Conservation (phyloP, 2,797 vertebrate genomes). For the Hoplostethus mediterraneus region DNA sequence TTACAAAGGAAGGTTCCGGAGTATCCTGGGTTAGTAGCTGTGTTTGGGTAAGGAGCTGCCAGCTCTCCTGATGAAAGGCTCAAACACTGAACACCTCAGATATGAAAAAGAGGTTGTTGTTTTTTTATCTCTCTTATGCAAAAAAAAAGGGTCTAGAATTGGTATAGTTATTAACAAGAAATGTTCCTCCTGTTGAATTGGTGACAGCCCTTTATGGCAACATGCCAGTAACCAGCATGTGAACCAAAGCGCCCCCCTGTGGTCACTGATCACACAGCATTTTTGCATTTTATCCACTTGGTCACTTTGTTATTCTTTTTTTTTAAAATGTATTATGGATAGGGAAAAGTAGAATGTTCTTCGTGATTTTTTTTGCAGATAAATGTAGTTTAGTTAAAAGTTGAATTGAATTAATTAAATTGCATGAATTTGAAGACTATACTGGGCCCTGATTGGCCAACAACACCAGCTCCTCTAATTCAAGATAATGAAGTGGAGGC, state of each 20-base stretch:
- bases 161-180: slow-evolving; percentile 46
- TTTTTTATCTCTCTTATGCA: not conserved
- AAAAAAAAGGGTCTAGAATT: slow-evolving; percentile 16
- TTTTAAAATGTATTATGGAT: too few relatives aligned
- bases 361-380: too few relatives aligned
- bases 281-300: slow-evolving; percentile 31
- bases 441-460: too few relatives aligned
- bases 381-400: too few relatives aligned
- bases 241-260: slow-evolving; percentile 70
- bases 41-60: slow-evolving; percentile 4
- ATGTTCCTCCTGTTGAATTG: slow-evolving; percentile 51
- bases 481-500: too few relatives aligned
- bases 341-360: too few relatives aligned
- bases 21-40: slow-evolving; percentile 4
- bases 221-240: slow-evolving; percentile 27
- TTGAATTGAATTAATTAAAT: too few relatives aligned
- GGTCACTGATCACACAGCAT: slow-evolving; percentile 40
- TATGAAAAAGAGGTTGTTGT: slow-evolving; percentile 10
- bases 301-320: not conserved
- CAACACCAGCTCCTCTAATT: too few relatives aligned
- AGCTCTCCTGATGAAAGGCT: slow-evolving; percentile 10
- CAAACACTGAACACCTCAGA: slow-evolving; percentile 16
- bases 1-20: slow-evolving; percentile 50
- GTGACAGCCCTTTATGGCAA: slow-evolving; percentile 51
- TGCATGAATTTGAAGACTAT: too few relatives aligned